Evolutionary conservation across 2,797 vertebrate species (phyloP).

Genomic region (Dendrocincla fuliginosa): DNA sequence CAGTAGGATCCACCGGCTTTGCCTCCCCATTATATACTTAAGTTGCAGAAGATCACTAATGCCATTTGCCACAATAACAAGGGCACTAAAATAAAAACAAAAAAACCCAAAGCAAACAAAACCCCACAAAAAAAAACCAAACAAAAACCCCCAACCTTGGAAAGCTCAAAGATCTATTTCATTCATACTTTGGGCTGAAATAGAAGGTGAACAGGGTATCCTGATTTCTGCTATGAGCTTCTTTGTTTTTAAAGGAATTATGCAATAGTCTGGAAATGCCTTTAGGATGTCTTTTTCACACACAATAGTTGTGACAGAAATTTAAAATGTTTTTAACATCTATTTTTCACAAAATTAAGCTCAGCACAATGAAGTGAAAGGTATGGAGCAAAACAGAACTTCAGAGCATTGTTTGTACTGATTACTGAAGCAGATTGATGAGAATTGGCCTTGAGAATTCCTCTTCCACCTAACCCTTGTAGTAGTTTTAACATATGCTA

Average conservation of each 20-base stretch:
- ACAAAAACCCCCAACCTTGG: not conserved
- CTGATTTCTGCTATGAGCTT: not conserved
- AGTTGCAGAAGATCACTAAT: not conserved
- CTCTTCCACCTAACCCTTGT: not conserved
- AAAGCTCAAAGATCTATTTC: not conserved
- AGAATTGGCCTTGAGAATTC: constrained; percentile 28
- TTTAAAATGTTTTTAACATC: not conserved
- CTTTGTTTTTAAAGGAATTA: not conserved
- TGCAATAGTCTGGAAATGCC: not conserved
- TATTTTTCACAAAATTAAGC: constrained; percentile 7
- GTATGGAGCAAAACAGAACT: constrained; percentile 1
- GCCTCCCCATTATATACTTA: not conserved
- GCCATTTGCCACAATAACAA: not conserved
- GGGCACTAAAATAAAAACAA: rapidly evolving
- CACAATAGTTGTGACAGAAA: not conserved
- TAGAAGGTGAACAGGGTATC: not conserved
- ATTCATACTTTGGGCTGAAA: not conserved
- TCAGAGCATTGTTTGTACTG: not conserved
- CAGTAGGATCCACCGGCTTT: not conserved
- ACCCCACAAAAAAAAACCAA: too few species aligned
- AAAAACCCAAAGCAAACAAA: too few species aligned
- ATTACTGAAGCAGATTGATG: not conserved
- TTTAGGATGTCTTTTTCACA: not conserved
- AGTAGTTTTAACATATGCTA: not conserved
- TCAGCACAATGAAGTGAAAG: not conserved